Evolutionary conservation across 1,140 invertebrate species (phyloP), one percentile per base, ranked within the genome.

Genomic region (Ephestia elutella): DNA sequence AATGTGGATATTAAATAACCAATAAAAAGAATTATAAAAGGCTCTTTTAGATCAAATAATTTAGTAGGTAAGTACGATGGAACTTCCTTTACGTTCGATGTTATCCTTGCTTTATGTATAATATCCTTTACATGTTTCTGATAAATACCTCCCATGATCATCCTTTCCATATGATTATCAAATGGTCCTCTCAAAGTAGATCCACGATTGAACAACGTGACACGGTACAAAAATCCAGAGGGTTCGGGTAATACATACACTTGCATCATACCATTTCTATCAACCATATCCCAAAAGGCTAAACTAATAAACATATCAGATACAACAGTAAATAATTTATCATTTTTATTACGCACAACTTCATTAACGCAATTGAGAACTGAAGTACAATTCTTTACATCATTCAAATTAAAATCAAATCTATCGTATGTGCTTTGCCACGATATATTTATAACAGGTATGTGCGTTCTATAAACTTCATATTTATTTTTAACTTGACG

Each of bases 401-500:
- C 11, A 1, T 53, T n/a, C n/a, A 53, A 25, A 25, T 20, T 25
- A 20, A 20, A 20, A 7, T 21, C 19, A 53, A 25, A 21, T 5
- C 11, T 32, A 9, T 53, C 21, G 19, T n/a, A 53, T n/a, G 15
- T 15, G 2, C 10, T 1, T 7, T 53, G 19, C 50, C 50, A 53
- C 0, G 50, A 2, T 13, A 15, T 25, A 11, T 25, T 13, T 13
- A 53, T 21, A n/a, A 53, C 21, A n/a, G 50, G 50, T n/a, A 0
- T 25, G 11, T n/a, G 19, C 0, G 7, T 53, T 5, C 28, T 25
- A 25, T 25, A 53, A 17, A 65, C 32, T 57, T 65, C 62, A 5
- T 63, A n/a, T 7, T 59, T 5, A 15, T 28, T 4, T 8, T 57
- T 61, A 2, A 59, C 53, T 50, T 67, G 60, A 58, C 49, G 54